phyloP scores from a whole-genome alignment of 2,113 vertebrate species.

The Oreochromis aureus region DNA sequence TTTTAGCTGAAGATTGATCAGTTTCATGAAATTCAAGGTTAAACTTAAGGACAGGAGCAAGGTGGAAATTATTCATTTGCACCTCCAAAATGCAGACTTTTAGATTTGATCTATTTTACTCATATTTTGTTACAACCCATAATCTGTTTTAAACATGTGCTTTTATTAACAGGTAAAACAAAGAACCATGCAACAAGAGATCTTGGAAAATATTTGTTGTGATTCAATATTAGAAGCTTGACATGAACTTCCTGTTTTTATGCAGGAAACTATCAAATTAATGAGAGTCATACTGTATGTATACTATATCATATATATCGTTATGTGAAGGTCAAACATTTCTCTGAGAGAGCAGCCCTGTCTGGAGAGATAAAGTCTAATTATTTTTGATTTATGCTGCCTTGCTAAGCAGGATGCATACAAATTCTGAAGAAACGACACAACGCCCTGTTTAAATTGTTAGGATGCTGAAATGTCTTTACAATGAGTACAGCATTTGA shows the following conservation, averaged over 20 bases:
- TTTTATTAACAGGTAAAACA: neutral
- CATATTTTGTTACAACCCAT: neutral
- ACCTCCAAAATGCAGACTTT: neutral
- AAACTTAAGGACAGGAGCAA: neutral
- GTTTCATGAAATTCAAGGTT: neutral
- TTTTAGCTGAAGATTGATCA: neutral
- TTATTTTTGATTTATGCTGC: slow-evolving; percentile 40
- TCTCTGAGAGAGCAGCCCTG: slow-evolving; percentile 3
- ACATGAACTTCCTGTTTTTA: neutral
- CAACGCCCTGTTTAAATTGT: neutral
- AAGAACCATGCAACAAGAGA: neutral
- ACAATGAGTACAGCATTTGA: neutral
- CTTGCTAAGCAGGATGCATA: neutral
- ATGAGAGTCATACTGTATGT: neutral
- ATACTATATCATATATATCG: neutral
- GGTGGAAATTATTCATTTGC: neutral
- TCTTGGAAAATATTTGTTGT: neutral
- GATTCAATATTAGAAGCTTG: neutral
- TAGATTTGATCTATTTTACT: neutral
- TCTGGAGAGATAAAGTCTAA: slow-evolving; percentile 16
- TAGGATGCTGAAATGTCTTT: neutral
- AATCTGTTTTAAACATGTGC: neutral
- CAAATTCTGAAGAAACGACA: neutral
- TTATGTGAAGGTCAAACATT: slow-evolving; percentile 22
- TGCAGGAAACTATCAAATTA: neutral